Evolutionary conservation across 2,113 vertebrate species (phyloP).

Genomic region (Promerops cafer): DNA sequence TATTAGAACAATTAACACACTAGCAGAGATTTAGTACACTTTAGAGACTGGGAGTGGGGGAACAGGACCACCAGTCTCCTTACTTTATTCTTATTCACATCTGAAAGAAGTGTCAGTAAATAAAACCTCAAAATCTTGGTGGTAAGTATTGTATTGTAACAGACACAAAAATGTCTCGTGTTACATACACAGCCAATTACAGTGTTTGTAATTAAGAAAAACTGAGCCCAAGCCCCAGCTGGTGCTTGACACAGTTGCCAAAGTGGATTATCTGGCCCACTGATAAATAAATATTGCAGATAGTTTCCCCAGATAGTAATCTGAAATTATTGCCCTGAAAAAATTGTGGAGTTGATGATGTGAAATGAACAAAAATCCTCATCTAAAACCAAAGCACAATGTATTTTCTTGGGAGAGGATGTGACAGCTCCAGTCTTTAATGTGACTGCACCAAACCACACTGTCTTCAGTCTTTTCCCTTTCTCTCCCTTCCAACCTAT

Average conservation of each 20-base stretch:
- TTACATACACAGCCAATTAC: not conserved
- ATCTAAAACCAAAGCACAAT: not conserved
- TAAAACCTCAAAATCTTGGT: not conserved
- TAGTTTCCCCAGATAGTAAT: not conserved
- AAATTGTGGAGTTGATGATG: not conserved
- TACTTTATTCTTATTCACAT: not conserved
- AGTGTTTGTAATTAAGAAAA: not conserved
- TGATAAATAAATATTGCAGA: constrained; percentile 24
- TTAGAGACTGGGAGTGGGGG: fast-evolving
- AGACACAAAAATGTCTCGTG: not conserved
- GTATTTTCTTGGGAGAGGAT: not conserved
- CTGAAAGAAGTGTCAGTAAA: not conserved
- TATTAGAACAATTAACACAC: not conserved
- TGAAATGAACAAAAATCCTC: not conserved
- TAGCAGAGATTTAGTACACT: not conserved
- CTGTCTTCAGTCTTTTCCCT: not conserved
- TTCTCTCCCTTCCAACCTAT: not conserved
- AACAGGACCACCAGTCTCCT: not conserved
- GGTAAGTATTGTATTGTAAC: not conserved
- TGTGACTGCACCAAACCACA: not conserved
- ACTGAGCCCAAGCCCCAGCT: not conserved
- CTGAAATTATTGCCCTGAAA: not conserved
- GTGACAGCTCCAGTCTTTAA: not conserved
- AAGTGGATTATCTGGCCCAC: not conserved
- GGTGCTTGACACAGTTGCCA: not conserved